phyloP scores from a whole-genome alignment of 2,888 invertebrate genomes.

The Lacanobia oleracea region DNA sequence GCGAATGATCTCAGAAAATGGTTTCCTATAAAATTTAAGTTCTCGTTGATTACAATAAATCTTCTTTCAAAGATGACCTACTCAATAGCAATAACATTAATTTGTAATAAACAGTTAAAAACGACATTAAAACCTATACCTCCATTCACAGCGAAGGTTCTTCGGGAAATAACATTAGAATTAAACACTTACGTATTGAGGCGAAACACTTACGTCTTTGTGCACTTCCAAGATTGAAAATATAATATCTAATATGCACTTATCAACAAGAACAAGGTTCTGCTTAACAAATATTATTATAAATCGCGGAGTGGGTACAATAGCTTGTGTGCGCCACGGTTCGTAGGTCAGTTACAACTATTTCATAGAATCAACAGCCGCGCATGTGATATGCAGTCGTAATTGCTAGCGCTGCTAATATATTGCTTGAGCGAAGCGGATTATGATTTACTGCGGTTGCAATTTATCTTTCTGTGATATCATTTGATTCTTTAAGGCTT shows the following conservation, averaged over 20 bases:
- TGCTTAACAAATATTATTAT: slow-evolving; percentile 20
- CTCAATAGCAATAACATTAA: slow-evolving; percentile 20
- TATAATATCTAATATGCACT: slow-evolving; percentile 2
- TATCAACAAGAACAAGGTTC: slow-evolving; percentile 29
- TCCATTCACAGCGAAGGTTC: slow-evolving; percentile 33
- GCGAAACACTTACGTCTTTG: slow-evolving; percentile 24
- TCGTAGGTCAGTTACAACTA: slow-evolving; percentile 64
- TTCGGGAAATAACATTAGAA: slow-evolving; percentile 24
- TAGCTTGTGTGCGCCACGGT: slow-evolving; percentile 55
- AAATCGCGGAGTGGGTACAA: slow-evolving; percentile 35
- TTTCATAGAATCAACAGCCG: slow-evolving; percentile 42
- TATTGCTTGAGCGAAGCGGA: slow-evolving; percentile 57
- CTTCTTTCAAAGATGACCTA: slow-evolving; percentile 28
- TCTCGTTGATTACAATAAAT: background rate
- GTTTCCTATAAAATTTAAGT: background rate
- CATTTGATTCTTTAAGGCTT: background rate
- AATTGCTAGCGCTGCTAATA: slow-evolving; percentile 46
- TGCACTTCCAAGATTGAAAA: background rate
- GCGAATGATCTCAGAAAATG: slow-evolving; percentile 12
- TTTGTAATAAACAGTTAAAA: slow-evolving; percentile 13
- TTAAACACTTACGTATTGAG: slow-evolving; percentile 42
- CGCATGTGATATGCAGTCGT: slow-evolving; percentile 53
- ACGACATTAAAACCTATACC: slow-evolving; percentile 13
- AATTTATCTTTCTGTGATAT: slow-evolving; percentile 10
- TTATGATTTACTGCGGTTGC: slow-evolving; percentile 27